Percentiles rank a stretch among this genome's conserved stretches.
Conservation (phyloP, 2,888 invertebrate genomes). For the Mythimna vitellina region DNA sequence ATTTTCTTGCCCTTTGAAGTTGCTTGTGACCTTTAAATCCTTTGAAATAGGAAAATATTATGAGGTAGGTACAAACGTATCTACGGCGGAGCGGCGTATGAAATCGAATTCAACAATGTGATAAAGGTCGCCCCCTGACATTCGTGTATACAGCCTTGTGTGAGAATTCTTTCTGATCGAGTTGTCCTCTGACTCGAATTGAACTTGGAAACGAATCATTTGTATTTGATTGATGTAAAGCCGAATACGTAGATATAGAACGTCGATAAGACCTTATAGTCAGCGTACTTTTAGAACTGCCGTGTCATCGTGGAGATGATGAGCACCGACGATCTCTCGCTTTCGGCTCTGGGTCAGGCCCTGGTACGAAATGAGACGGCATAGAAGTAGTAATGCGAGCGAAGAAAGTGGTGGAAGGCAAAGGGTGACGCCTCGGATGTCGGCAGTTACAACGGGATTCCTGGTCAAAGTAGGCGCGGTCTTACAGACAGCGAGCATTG, state of each 20-base stretch:
- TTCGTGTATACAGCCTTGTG: constrained; percentile 47
- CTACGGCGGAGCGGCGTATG: constrained; percentile 27
- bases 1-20: constrained; percentile 52
- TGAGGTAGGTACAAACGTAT: constrained; percentile 26
- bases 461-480: no score
- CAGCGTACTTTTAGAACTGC: not conserved
- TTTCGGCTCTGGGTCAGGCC: no score
- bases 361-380: no score
- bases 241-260: not conserved
- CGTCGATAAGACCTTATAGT: not conserved
- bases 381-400: no score
- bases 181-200: constrained; percentile 29
- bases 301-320: no score
- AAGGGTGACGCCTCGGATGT: no score
- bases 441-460: no score
- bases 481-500: no score
- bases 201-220: constrained; percentile 45
- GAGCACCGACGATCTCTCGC: no score
- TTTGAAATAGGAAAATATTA: constrained; percentile 59
- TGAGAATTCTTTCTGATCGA: constrained; percentile 55
- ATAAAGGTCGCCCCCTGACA: constrained; percentile 61
- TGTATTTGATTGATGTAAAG: constrained; percentile 18
- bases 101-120: constrained; percentile 53
- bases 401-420: no score
- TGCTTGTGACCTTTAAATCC: constrained; percentile 60